Conservation (phyloP, 1,140 invertebrate genomes). For the Cotesia vestalis region DNA sequence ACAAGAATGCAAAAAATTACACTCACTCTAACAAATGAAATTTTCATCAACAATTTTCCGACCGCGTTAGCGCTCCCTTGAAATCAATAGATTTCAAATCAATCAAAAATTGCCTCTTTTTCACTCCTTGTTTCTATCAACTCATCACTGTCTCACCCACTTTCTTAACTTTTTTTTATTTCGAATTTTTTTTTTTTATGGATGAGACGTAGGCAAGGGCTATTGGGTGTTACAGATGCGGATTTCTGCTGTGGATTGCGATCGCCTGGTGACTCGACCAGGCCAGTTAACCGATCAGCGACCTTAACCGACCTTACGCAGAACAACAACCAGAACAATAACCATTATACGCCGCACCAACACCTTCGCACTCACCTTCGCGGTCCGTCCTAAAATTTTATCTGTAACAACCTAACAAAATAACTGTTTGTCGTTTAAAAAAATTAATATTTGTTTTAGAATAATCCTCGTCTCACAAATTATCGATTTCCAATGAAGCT, state of each 20-base stretch:
- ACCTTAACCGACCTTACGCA: conserved; percentile 51
- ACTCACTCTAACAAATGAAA: background rate
- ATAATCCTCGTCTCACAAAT: no score
- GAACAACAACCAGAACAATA: conserved; percentile 63
- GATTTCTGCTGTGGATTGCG: conserved; percentile 85
- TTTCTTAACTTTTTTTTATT: conserved; percentile 7
- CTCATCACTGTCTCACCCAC: background rate
- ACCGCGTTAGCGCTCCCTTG: background rate
- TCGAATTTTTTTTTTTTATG: conserved; percentile 28
- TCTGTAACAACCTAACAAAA: conserved; percentile 32
- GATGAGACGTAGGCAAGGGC: conserved; percentile 56
- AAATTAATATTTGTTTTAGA: conserved; percentile 13
- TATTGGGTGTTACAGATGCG: conserved; percentile 81
- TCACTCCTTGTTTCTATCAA: background rate
- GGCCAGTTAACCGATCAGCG: conserved; percentile 57
- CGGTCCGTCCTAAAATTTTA: conserved; percentile 67
- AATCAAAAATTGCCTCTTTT: conserved; percentile 1
- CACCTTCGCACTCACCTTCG: conserved; percentile 72
- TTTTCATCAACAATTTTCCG: background rate
- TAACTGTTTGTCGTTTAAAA: background rate
- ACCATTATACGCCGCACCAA: conserved; percentile 66
- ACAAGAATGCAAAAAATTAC: background rate
- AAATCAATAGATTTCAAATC: background rate
- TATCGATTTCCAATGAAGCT: no score
- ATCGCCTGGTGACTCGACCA: conserved; percentile 73